Evolutionary conservation across 2,888 invertebrate species (phyloP).

Genomic region (Philopedon plagiatum): DNA sequence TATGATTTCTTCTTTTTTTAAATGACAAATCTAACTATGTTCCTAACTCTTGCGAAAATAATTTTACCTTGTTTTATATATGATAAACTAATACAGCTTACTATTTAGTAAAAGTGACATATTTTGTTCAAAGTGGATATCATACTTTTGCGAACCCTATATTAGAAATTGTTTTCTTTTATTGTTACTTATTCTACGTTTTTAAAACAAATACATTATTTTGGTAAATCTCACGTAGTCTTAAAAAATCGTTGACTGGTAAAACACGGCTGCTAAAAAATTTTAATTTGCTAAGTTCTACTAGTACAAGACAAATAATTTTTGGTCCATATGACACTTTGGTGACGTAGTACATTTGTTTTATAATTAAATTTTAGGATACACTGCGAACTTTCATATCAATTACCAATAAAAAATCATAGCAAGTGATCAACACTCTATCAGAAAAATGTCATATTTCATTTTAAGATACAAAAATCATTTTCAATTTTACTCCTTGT

Average conservation of each 20-base stretch:
- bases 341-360: background rate
- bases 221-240: background rate
- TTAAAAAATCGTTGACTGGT: background rate
- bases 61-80: too few relatives aligned
- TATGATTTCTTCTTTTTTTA: too few relatives aligned
- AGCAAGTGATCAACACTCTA: background rate
- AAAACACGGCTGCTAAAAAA: background rate
- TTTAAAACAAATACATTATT: background rate
- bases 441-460: slow-evolving; percentile 14
- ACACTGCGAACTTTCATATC: too few relatives aligned
- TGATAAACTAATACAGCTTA: too few relatives aligned
- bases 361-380: background rate
- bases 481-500: slow-evolving; percentile 20
- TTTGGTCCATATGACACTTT: slow-evolving; percentile 29
- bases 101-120: too few relatives aligned
- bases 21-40: too few relatives aligned
- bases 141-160: background rate
- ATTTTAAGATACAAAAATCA: background rate
- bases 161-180: background rate
- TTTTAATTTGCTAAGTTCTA: slow-evolving; percentile 9
- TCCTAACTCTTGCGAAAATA: too few relatives aligned
- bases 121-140: too few relatives aligned
- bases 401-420: too few relatives aligned
- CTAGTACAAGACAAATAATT: background rate
- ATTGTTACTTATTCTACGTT: background rate